Conservation (phyloP, 2,888 invertebrate species). For the Ephialtes manifestator region DNA sequence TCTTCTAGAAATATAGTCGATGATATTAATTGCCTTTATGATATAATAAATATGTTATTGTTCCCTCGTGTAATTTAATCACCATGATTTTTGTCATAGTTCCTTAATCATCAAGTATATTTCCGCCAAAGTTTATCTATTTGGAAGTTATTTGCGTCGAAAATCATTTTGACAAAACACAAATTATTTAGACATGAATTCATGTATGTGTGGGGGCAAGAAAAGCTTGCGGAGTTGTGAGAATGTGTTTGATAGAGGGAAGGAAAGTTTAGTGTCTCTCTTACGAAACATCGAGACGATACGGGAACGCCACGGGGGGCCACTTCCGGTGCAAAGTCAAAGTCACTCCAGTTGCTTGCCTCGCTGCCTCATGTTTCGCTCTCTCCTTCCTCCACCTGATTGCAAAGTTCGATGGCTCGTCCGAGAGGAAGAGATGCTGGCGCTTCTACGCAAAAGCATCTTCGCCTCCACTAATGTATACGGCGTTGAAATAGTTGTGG, state of each 20-base stretch:
- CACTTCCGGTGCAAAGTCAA: slow-evolving; percentile 52
- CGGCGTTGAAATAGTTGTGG: not conserved
- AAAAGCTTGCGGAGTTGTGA: not conserved
- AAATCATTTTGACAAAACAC: too few relatives aligned
- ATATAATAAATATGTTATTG: too few relatives aligned
- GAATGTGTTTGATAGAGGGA: not conserved
- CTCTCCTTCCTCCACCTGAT: slow-evolving; percentile 38
- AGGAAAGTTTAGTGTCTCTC: slow-evolving; percentile 2
- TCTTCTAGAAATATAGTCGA: too few relatives aligned
- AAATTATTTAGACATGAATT: too few relatives aligned
- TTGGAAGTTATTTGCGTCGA: too few relatives aligned
- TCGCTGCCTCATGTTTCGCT: slow-evolving; percentile 5
- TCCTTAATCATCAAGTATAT: too few relatives aligned
- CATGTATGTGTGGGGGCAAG: not conserved
- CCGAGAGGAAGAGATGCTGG: not conserved
- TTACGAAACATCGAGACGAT: slow-evolving; percentile 13
- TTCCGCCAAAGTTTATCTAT: too few relatives aligned
- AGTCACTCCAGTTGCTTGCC: not conserved
- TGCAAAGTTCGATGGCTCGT: slow-evolving; percentile 61
- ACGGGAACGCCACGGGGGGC: slow-evolving; percentile 15
- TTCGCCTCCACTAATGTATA: slow-evolving; percentile 32
- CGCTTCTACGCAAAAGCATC: not conserved
- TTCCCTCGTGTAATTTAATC: too few relatives aligned
- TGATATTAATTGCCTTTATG: too few relatives aligned
- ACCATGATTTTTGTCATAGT: too few relatives aligned